phyloP scores from a whole-genome alignment of 2,113 vertebrate genomes.

The Todiramphus saurophagus region DNA sequence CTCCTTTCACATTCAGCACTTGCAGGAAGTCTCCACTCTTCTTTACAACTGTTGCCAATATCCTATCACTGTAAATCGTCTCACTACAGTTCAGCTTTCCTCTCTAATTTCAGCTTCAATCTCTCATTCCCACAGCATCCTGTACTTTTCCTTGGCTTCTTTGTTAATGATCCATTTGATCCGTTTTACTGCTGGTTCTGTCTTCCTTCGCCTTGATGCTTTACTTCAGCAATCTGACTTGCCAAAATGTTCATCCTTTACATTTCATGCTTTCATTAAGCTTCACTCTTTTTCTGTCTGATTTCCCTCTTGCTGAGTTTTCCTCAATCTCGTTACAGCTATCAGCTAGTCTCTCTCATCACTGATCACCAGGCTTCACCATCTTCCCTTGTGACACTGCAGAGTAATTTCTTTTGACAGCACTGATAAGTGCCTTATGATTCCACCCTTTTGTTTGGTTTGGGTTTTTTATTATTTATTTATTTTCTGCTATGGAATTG shows the following conservation, averaged over 20 bases:
- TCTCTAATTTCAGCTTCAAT: background rate
- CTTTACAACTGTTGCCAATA: background rate
- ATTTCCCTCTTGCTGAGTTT: background rate
- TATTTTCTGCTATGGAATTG: background rate
- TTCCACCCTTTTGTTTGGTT: background rate
- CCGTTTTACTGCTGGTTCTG: background rate
- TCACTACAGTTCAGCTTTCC: background rate
- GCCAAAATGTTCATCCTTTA: background rate
- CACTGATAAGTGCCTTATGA: background rate
- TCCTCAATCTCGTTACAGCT: background rate
- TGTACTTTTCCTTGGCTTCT: background rate
- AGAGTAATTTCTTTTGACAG: background rate
- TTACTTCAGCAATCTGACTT: background rate
- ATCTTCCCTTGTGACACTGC: background rate
- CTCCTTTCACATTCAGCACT: background rate
- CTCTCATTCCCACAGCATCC: background rate
- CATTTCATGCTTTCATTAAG: background rate
- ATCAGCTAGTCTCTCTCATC: background rate
- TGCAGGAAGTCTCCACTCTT: background rate
- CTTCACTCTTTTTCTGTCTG: background rate
- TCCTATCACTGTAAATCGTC: background rate
- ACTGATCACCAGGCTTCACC: background rate
- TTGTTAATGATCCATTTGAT: background rate
- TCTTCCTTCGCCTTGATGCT: background rate
- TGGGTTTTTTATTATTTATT: background rate